Percentiles rank a stretch among this genome's conserved stretches.
Conservation (phyloP, 2,888 invertebrate genomes). For the Saturnia japonica region DNA sequence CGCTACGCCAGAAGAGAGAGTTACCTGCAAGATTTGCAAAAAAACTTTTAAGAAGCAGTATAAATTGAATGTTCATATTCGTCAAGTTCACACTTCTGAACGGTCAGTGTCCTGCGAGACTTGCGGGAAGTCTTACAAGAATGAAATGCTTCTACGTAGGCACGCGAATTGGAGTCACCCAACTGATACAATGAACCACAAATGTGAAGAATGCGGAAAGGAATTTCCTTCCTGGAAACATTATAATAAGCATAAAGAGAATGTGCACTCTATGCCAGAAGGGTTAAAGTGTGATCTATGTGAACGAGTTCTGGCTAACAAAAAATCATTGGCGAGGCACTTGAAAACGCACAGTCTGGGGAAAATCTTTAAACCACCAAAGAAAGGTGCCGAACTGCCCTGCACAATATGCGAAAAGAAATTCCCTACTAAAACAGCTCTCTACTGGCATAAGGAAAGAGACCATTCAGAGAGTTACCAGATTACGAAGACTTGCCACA, state of each 20-base stretch:
- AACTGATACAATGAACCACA: slow-evolving; percentile 41
- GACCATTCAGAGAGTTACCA: slow-evolving; percentile 28
- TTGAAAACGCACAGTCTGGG: slow-evolving; percentile 25
- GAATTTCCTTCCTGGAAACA: slow-evolving; percentile 35
- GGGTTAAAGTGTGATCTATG: slow-evolving; percentile 30
- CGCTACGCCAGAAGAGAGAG: slow-evolving; percentile 38
- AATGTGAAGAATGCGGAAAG: slow-evolving; percentile 43
- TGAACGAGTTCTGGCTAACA: slow-evolving; percentile 31
- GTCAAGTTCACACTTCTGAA: slow-evolving; percentile 42
- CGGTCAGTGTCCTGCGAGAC: slow-evolving; percentile 36
- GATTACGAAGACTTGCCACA: slow-evolving; percentile 23
- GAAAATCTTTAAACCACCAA: background rate
- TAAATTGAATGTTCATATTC: slow-evolving; percentile 45
- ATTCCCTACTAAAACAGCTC: slow-evolving; percentile 35
- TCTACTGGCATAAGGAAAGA: slow-evolving; percentile 42
- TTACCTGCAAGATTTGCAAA: slow-evolving; percentile 38
- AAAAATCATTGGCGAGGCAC: slow-evolving; percentile 35
- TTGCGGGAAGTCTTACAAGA: slow-evolving; percentile 45
- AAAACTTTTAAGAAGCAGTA: slow-evolving; percentile 46
- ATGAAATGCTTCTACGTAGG: slow-evolving; percentile 42
- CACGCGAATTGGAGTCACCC: slow-evolving; percentile 51
- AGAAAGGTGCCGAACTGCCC: slow-evolving; percentile 12
- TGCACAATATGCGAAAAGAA: slow-evolving; percentile 30
- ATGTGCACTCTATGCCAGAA: slow-evolving; percentile 35
- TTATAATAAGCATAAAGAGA: slow-evolving; percentile 39